Conservation (phyloP, 2,888 invertebrate genomes). For the Matsumyia berberina region DNA sequence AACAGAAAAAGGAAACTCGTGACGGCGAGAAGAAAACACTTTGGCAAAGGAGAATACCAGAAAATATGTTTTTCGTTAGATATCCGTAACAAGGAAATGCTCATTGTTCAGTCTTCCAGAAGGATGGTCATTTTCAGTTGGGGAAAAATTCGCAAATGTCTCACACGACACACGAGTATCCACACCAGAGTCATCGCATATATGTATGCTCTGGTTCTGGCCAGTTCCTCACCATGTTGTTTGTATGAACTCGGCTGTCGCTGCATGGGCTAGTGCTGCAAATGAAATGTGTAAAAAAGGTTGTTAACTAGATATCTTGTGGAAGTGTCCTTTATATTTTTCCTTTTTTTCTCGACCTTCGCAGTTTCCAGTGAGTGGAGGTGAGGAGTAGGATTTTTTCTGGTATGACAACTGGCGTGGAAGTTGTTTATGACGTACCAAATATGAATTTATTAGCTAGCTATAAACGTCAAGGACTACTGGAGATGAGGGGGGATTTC, state of each 20-base stretch:
- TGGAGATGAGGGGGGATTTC: not conserved
- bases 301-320: constrained; percentile 43
- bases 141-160: constrained; percentile 13
- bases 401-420: constrained; percentile 20
- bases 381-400: not conserved
- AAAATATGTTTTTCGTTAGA: constrained; percentile 60
- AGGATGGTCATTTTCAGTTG: constrained; percentile 45
- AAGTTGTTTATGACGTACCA: constrained; percentile 21
- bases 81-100: constrained; percentile 59
- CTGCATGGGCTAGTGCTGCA: constrained; percentile 34
- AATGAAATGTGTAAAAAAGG: constrained; percentile 50
- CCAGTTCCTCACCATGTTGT: not conserved
- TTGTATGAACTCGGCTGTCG: constrained; percentile 3
- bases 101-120: constrained; percentile 72
- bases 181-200: not conserved
- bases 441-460: constrained; percentile 26
- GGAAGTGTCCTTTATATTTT: not conserved
- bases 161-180: constrained; percentile 10
- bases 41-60: constrained; percentile 15
- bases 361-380: not conserved
- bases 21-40: constrained; percentile 33
- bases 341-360: constrained; percentile 17
- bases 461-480: constrained; percentile 13
- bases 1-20: constrained; percentile 4
- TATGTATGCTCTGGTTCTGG: constrained; percentile 4